Conservation (phyloP, 1,140 invertebrate genomes). For the Mylabris phalerata region DNA sequence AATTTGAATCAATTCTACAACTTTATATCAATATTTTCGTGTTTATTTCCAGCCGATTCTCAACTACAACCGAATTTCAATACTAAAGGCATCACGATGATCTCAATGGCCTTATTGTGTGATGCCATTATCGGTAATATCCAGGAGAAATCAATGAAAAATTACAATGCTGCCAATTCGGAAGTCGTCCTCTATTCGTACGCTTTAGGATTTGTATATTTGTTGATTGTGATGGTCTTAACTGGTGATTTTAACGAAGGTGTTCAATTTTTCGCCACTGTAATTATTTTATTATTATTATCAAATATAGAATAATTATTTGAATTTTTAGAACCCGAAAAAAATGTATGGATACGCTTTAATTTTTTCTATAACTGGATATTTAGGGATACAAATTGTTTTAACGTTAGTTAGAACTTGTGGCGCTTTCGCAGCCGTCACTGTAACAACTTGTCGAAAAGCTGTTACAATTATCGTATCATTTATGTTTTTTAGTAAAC, state of each 20-base stretch:
- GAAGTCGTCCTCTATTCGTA: slow-evolving; percentile 95
- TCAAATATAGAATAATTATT: neutral
- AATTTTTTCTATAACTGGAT: slow-evolving; percentile 82
- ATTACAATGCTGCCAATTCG: slow-evolving; percentile 71
- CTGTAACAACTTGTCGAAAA: slow-evolving; percentile 82
- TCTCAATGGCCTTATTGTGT: slow-evolving; percentile 78
- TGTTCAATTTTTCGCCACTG: slow-evolving; percentile 69
- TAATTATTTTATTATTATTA: slow-evolving; percentile 43
- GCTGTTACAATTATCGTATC: slow-evolving; percentile 88
- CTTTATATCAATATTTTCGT: neutral
- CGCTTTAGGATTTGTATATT: slow-evolving; percentile 78
- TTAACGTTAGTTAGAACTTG: slow-evolving; percentile 77
- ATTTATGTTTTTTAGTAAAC: slow-evolving; percentile 90
- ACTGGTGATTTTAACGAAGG: slow-evolving; percentile 71
- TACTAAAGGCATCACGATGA: slow-evolving; percentile 74
- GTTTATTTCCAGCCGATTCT: slow-evolving; percentile 68
- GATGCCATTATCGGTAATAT: slow-evolving; percentile 95
- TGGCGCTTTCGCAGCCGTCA: slow-evolving; percentile 87
- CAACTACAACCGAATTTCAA: slow-evolving; percentile 85
- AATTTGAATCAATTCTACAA: no score
- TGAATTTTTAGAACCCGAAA: slow-evolving; percentile 54
- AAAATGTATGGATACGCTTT: slow-evolving; percentile 80
- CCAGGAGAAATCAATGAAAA: slow-evolving; percentile 90
- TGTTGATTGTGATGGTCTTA: slow-evolving; percentile 66
- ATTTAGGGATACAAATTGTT: slow-evolving; percentile 87